phyloP scores from a whole-genome alignment of 2,888 invertebrate species.

The Nephrocerus scutellatus region DNA sequence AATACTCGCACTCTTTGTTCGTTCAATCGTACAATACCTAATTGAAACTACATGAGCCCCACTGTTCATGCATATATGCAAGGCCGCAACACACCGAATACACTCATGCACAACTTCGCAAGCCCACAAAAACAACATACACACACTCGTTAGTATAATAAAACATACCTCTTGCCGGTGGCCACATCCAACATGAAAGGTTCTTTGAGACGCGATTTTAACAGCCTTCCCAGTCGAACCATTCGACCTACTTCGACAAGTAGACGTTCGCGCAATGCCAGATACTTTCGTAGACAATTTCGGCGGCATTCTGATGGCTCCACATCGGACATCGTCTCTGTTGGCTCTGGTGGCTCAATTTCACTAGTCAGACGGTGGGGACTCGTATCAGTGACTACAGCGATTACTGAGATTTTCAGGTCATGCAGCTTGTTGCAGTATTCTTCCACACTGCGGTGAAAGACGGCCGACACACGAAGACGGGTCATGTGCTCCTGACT shows the following conservation, averaged over 20 bases:
- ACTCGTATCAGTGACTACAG: too few relatives aligned
- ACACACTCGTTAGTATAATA: too few relatives aligned
- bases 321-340: constrained; percentile 26
- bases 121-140: too few relatives aligned
- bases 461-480: constrained; percentile 66
- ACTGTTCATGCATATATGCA: too few relatives aligned
- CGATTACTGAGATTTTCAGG: constrained; percentile 55
- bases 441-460: constrained; percentile 62
- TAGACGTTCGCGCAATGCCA: constrained; percentile 56
- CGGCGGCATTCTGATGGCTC: constrained; percentile 45
- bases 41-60: too few relatives aligned
- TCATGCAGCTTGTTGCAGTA: constrained; percentile 58
- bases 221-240: constrained; percentile 61
- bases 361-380: background rate
- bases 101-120: too few relatives aligned
- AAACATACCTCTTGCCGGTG: constrained; percentile 41
- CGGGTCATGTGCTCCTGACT: constrained; percentile 71
- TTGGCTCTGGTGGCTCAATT: background rate
- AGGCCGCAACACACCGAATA: too few relatives aligned
- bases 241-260: constrained; percentile 65
- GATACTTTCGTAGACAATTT: constrained; percentile 51
- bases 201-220: constrained; percentile 60
- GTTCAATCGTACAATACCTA: too few relatives aligned
- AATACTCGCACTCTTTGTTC: too few relatives aligned
- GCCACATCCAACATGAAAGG: constrained; percentile 49